Base-by-base conservation (phyloP, 2,797 vertebrate genomes). In the Pelobates cultripes region DNA sequence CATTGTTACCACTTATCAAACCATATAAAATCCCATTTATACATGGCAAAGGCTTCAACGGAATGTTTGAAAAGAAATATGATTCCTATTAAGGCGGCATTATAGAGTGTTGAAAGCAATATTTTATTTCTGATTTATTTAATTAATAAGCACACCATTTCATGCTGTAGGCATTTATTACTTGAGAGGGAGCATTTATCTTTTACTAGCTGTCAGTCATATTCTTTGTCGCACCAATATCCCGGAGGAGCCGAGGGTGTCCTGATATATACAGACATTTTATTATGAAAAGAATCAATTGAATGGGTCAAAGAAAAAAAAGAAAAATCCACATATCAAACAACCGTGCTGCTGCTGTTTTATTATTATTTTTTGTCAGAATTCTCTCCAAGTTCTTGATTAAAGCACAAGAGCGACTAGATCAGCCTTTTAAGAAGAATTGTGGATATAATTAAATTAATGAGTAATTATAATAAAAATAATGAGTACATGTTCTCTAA, bases 181-280 rank as follows among this genome's bases (percentile, higher is more conserved):
- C 14, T 72, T 77, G 57, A 72, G 64, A 47, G 75, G 69, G 40
- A 66, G 28, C 74, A 77, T 82, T 81, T 82, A 77, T 77, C 73
- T 77, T 66, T 67, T 55, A 40, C 44, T 43, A 63, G 15, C 60
- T 82, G 80, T 47, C 80, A 82, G 64, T 82, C 80, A 81, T 53
- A 61, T 77, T 61, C 80, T 57, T 76, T 82, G 80, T 82, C 68
- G 75, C 68, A 72, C 69, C 71, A 45, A 76, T 72, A 73, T 82
- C 77, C 43, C 60, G 61, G 71, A 40, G 57, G 80, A 68, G 72
- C 68, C 12, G 9, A 41, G 74, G 53, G 55, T 77, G 70, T 71
- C 60, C 71, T 82, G 40, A 76, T 77, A 75, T 72, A 70, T 72
- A 68, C 80, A 76, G 80, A 66, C 57, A 71, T 82, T 77, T 76